Evolutionary conservation across 2,113 vertebrate species (phyloP).

Genomic region (Porphyrio hochstetteri): DNA sequence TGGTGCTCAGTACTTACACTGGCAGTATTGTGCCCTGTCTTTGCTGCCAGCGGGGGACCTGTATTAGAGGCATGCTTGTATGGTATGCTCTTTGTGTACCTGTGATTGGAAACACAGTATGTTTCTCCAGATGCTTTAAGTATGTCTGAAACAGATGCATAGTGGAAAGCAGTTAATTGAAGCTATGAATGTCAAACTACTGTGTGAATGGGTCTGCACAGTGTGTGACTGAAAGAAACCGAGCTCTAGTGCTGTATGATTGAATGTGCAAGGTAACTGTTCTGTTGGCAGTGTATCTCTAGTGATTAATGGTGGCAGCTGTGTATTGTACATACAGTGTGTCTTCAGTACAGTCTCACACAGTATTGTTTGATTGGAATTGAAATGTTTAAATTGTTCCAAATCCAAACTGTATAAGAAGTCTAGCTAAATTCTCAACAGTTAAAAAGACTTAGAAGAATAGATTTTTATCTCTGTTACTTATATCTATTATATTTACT

Average conservation of each 20-base stretch:
- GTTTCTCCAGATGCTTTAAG: neutral
- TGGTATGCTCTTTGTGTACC: neutral
- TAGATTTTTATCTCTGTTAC: slow-evolving; percentile 43
- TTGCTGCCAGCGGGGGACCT: neutral
- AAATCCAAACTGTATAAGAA: neutral
- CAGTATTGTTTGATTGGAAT: neutral
- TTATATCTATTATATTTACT: slow-evolving; percentile 71
- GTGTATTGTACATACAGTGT: neutral
- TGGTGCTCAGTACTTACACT: neutral
- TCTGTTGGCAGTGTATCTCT: neutral
- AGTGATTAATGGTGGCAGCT: neutral
- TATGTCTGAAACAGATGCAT: neutral
- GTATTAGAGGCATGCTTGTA: neutral
- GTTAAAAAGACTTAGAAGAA: neutral
- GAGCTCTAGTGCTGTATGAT: neutral
- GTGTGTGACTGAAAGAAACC: neutral
- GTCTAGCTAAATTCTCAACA: neutral
- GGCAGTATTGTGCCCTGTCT: neutral
- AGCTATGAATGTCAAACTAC: neutral
- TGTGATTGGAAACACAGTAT: neutral
- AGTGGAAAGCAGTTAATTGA: neutral
- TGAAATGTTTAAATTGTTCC: neutral
- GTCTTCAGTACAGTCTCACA: neutral
- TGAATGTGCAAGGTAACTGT: neutral
- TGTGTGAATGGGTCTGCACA: neutral